phyloP scores from a whole-genome alignment of 1,140 invertebrate species.

The Drosophila bocqueti region DNA sequence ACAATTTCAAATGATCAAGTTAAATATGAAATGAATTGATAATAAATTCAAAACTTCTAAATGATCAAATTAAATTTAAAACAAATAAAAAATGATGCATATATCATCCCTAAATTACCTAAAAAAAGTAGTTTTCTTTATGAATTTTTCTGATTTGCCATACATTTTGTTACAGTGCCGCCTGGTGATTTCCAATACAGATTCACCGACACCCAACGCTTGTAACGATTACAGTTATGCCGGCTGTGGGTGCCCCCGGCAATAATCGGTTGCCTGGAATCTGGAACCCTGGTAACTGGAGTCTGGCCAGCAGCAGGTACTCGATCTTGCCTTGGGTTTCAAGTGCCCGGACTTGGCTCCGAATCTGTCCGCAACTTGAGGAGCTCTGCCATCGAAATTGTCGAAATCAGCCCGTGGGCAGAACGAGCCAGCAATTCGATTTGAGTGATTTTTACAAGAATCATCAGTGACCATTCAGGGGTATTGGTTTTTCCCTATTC shows the following conservation, averaged over 20 bases:
- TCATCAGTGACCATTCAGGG: slow-evolving; percentile 21
- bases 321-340: slow-evolving; percentile 20
- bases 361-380: slow-evolving; percentile 26
- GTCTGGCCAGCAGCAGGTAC: slow-evolving; percentile 30
- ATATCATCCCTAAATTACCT: background rate
- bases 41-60: too few species aligned
- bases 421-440: slow-evolving; percentile 11
- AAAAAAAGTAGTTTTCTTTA: background rate
- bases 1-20: too few species aligned
- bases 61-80: background rate
- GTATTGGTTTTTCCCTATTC: too few species aligned
- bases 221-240: slow-evolving; percentile 78
- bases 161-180: background rate
- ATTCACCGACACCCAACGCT: slow-evolving; percentile 37
- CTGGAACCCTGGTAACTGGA: slow-evolving; percentile 26
- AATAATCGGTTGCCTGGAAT: slow-evolving; percentile 14
- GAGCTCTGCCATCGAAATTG: slow-evolving; percentile 41
- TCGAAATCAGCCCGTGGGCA: slow-evolving; percentile 71
- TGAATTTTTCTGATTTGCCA: background rate
- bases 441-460: slow-evolving; percentile 51
- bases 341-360: slow-evolving; percentile 17
- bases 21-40: too few species aligned
- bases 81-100: background rate
- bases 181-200: slow-evolving; percentile 2
- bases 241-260: slow-evolving; percentile 30